Evolutionary conservation across 1,140 invertebrate genomes (phyloP).

Genomic region (Tetramorium simillimum): DNA sequence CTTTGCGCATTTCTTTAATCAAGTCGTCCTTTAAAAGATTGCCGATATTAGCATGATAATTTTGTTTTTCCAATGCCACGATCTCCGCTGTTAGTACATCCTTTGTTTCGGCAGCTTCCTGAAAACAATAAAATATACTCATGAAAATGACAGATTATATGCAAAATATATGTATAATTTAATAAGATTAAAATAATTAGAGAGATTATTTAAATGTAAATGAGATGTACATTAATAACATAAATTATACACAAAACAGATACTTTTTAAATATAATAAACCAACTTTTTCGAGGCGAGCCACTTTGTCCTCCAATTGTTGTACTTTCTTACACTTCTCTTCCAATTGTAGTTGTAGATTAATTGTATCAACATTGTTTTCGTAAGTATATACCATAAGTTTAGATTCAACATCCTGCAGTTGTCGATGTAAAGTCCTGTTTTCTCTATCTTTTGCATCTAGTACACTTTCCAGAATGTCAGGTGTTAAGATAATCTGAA

Average conservation of each 20-base stretch:
- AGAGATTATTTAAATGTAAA: neutral
- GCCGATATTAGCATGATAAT: constrained; percentile 82
- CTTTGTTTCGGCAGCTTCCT: constrained; percentile 82
- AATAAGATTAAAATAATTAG: neutral
- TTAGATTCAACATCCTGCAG: constrained; percentile 71
- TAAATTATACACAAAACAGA: constrained; percentile 4
- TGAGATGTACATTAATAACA: constrained; percentile 13
- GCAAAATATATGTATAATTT: neutral
- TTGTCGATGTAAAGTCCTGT: constrained; percentile 70
- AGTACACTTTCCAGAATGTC: constrained; percentile 76
- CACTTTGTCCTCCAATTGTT: constrained; percentile 73
- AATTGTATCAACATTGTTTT: constrained; percentile 68
- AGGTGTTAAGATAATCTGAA: constrained; percentile 77
- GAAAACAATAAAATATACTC: constrained; percentile 40
- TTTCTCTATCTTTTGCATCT: constrained; percentile 69
- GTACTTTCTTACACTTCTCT: constrained; percentile 74
- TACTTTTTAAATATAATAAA: constrained; percentile 55
- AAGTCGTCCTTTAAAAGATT: constrained; percentile 86
- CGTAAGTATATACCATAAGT: constrained; percentile 66
- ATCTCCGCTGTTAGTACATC: constrained; percentile 83
- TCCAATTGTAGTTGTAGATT: constrained; percentile 71
- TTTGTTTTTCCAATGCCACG: constrained; percentile 83
- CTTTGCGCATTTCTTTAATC: constrained; percentile 86
- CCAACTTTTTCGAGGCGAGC: constrained; percentile 79
- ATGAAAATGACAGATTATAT: neutral